phyloP scores from a whole-genome alignment of 2,113 vertebrate species.

The Ivindomyrus marchei region DNA sequence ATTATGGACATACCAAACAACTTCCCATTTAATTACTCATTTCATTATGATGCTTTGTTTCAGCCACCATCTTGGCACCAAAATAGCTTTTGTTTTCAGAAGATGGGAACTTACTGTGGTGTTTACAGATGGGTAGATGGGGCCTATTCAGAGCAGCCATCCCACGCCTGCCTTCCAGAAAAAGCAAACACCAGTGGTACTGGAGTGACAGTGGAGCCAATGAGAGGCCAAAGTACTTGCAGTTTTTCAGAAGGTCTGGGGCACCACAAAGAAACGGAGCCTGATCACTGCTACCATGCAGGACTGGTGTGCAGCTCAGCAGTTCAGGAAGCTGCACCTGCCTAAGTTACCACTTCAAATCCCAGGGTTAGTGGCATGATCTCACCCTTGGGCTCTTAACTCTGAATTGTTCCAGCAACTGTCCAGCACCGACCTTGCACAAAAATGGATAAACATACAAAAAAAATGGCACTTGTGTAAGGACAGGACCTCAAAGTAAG shows the following conservation, averaged over 20 bases:
- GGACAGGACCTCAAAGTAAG: neutral
- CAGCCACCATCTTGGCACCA: neutral
- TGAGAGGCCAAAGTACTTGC: neutral
- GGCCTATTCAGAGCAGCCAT: neutral
- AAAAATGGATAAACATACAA: neutral
- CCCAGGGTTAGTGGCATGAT: neutral
- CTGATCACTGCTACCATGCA: neutral
- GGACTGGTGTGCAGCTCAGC: neutral
- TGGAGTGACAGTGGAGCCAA: neutral
- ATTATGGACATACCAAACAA: neutral
- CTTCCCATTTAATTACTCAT: neutral
- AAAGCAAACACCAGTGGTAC: neutral
- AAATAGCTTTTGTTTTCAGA: neutral
- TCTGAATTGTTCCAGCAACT: neutral
- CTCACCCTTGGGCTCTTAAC: neutral
- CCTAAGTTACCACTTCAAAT: neutral
- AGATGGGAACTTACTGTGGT: neutral
- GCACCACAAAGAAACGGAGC: neutral
- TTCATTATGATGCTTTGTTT: neutral
- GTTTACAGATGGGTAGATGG: neutral
- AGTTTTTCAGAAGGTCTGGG: neutral
- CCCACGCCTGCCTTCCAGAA: neutral
- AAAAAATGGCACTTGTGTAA: neutral
- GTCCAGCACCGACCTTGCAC: neutral
- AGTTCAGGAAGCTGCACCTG: neutral